Evolutionary conservation across 2,888 invertebrate species (phyloP).

Genomic region (Ichneumon xanthorius): DNA sequence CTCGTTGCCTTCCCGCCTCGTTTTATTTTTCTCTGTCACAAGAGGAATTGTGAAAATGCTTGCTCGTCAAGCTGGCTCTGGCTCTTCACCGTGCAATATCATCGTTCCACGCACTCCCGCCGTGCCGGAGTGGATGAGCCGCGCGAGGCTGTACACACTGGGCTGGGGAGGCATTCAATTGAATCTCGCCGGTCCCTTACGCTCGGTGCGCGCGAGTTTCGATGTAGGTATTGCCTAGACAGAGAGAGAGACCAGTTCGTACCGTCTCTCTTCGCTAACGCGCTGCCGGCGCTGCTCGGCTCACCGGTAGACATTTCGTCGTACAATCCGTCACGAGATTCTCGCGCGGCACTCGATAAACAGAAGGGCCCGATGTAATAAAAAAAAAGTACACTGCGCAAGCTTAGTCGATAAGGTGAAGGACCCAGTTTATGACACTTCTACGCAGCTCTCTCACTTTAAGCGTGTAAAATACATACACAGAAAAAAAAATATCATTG

Average conservation of each 20-base stretch:
- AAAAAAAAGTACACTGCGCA: background rate
- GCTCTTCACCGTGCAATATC: conserved; percentile 56
- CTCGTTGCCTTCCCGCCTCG: conserved; percentile 18
- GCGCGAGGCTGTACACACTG: background rate
- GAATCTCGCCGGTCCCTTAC: conserved; percentile 55
- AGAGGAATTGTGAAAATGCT: conserved; percentile 39
- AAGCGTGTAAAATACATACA: too few relatives aligned
- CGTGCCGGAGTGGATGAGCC: background rate
- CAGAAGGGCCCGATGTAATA: conserved; percentile 1
- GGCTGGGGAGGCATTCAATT: conserved; percentile 42
- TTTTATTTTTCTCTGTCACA: conserved; percentile 25
- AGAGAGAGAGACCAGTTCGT: background rate
- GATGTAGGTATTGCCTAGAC: conserved; percentile 28
- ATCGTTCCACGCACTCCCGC: conserved; percentile 41
- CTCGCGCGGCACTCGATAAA: conserved; percentile 19
- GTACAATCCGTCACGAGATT: conserved; percentile 34
- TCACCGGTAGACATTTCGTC: conserved; percentile 12
- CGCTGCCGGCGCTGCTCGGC: conserved; percentile 3
- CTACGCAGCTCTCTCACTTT: too few relatives aligned
- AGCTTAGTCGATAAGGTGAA: background rate
- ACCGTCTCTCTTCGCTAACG: conserved; percentile 7
- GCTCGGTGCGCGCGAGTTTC: conserved; percentile 41
- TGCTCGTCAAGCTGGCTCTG: conserved; percentile 38
- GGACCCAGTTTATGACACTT: too few relatives aligned
- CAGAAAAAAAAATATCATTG: too few relatives aligned